Conservation (phyloP, 2,888 invertebrate genomes). For the Cecidostiba fungosa region DNA sequence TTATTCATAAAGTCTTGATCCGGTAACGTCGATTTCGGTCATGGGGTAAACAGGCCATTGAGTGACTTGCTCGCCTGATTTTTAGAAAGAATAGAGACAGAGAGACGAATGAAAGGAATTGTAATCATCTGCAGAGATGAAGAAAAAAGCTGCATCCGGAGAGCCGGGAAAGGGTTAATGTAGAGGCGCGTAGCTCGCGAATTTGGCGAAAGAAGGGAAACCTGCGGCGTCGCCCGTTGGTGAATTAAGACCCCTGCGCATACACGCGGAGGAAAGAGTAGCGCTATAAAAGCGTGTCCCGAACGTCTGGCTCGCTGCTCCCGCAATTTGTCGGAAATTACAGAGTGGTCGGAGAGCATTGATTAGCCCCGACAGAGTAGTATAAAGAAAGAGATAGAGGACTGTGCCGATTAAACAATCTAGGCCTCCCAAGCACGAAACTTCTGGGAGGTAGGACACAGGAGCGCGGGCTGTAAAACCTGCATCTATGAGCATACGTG, state of each 20-base stretch:
- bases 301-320: conserved; percentile 66
- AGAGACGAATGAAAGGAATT: neutral
- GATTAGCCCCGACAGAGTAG: conserved; percentile 68
- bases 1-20: neutral
- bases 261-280: neutral
- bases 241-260: conserved; percentile 44
- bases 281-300: conserved; percentile 65
- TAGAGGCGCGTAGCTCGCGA: neutral
- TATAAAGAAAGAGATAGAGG: conserved; percentile 48
- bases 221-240: neutral
- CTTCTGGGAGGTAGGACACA: conserved; percentile 77
- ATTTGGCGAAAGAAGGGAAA: conserved; percentile 20
- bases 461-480: neutral
- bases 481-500: neutral
- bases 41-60: neutral
- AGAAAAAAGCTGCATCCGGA: neutral
- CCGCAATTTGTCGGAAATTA: conserved; percentile 78
- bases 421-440: conserved; percentile 77
- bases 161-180: conserved; percentile 17
- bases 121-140: neutral
- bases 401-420: conserved; percentile 79
- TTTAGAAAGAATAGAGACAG: neutral
- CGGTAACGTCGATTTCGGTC: neutral
- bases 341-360: conserved; percentile 76
- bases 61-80: conserved; percentile 1